Percentiles rank a stretch among this genome's conserved stretches.
Conservation (phyloP, 2,113 vertebrate species). For the Chloropsis hardwickii region DNA sequence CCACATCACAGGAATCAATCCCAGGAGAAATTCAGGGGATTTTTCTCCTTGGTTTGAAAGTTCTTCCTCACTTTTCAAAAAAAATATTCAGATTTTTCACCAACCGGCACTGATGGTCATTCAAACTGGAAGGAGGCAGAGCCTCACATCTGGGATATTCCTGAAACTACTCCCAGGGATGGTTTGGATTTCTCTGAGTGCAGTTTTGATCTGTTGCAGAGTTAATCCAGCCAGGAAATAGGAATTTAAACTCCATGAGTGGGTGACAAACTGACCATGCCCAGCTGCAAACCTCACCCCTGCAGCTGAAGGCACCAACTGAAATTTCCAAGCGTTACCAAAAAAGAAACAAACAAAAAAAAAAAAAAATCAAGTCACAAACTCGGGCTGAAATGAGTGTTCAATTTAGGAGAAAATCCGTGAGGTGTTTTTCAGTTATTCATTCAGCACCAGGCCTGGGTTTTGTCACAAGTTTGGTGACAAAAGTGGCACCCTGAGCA, state of each 20-base stretch:
- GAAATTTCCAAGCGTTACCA: background rate
- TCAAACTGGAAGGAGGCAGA: accelerated
- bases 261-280: background rate
- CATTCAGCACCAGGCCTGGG: background rate
- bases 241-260: background rate
- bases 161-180: background rate
- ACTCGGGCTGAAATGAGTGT: constrained; percentile 6
- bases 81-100: background rate
- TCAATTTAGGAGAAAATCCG: constrained; percentile 1
- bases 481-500: background rate
- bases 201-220: background rate
- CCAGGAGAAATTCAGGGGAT: background rate
- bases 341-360: background rate
- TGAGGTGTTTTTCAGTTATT: background rate
- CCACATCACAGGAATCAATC: background rate
- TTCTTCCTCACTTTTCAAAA: background rate
- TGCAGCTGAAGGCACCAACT: background rate
- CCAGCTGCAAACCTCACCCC: background rate
- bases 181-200: background rate
- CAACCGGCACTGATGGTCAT: background rate
- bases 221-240: background rate
- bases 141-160: background rate
- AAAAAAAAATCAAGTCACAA: background rate
- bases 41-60: background rate
- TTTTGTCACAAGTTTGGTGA: background rate